A percentile compares a stretch with the other conserved stretches of the same genome.
phyloP scores from a whole-genome alignment of 2,888 invertebrate genomes.

The Lasioglossum pauxillum region DNA sequence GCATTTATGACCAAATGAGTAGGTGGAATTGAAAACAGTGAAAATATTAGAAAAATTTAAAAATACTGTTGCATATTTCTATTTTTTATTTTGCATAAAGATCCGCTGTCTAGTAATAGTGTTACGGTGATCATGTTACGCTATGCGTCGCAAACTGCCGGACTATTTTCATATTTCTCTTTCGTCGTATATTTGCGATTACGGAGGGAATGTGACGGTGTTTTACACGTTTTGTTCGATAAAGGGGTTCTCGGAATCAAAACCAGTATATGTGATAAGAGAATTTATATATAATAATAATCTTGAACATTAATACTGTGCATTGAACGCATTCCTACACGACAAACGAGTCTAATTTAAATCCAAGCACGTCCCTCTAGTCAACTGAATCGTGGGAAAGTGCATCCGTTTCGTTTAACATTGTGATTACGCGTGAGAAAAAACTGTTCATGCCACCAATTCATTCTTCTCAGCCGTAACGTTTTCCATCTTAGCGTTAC shows the following conservation, averaged over 20 bases:
- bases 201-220: constrained; percentile 34
- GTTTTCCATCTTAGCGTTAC: constrained; percentile 22
- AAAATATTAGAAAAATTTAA: no score
- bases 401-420: constrained; percentile 6
- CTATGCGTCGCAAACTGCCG: neutral
- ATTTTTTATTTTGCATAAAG: no score
- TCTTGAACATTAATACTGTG: constrained; percentile 45
- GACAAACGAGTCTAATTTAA: constrained; percentile 13
- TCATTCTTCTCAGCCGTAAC: constrained; percentile 5
- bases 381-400: constrained; percentile 36
- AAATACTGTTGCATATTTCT: no score
- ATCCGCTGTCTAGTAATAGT: neutral
- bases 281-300: constrained; percentile 36
- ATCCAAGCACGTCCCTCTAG: neutral
- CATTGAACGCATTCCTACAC: neutral
- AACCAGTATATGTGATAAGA: constrained; percentile 18
- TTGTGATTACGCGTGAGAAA: constrained; percentile 13
- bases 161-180: neutral
- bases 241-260: constrained; percentile 17
- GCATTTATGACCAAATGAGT: no score
- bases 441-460: constrained; percentile 36
- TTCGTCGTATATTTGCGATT: constrained; percentile 5
- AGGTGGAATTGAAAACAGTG: no score
- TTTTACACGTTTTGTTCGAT: constrained; percentile 13
- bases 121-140: constrained; percentile 2